Base-by-base conservation (phyloP, 1,140 invertebrate species). In the Lepidurus couesii region DNA sequence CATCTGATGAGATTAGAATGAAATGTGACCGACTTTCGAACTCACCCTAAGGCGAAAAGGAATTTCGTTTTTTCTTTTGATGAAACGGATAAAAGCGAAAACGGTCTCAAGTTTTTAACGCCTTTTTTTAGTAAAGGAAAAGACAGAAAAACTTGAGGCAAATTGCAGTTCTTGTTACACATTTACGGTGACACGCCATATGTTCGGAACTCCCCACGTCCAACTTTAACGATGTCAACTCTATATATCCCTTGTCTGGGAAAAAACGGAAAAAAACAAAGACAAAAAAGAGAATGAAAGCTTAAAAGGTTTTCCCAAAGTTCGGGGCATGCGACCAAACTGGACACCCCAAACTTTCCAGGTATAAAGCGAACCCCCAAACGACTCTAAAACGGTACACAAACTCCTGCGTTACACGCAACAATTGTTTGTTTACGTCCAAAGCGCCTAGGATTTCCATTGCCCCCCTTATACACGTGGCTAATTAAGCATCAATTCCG, bases 181-280 rank as follows among this genome's bases (percentile, higher is more conserved):
- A 65, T 65, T 65, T 65, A 65, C 53, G 16, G 53, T 21, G 53
- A 65, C 53, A 65, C 53, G 53, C 53, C 53, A 65, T 21, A 65
- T 65, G 53, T 65, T 65, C 53, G 53, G 16, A 6, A 65, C 53
- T 65, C 53, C 53, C 53, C 53, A 65, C 53, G 53, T 65, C 53
- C 53, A 65, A 65, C 53, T 65, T 65, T 65, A 65, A 65, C 53
- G 53, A 65, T 65, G 53, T 65, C 53, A 65, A 65, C 53, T 65
- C 53, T 65, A 65, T 65, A 65, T 21, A 13, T 65, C 21, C 21
- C 34, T 34, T 34, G 34, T 34, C 3, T 34, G 3, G 34, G 34
- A 34, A 34, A 34, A 34, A 34, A 34, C 34, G 34, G 34, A 34
- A 34, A 34, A 26, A 34, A 34, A 3, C 53, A 21, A 21, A 65